These are phyloP conservation scores for Chromobotia macracanthus DNA, from an alignment of 2,797 vertebrate genomes.

Conservation along the genomic window DNA sequence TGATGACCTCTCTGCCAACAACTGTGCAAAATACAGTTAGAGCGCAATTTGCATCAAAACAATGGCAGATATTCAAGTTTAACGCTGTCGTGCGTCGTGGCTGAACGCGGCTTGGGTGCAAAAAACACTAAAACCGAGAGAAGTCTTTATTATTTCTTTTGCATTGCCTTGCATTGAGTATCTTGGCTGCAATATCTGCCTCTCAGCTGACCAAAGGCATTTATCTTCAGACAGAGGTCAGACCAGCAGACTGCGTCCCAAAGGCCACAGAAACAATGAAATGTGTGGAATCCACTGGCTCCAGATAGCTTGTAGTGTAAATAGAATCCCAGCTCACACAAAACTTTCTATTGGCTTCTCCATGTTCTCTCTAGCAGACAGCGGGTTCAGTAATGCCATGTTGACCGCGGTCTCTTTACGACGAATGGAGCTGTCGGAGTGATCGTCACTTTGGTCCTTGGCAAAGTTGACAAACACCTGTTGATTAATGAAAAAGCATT, in stretches of 20 bases:
- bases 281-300: constrained; percentile 44
- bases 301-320: constrained; percentile 37
- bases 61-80: constrained; percentile 69
- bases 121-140: constrained; percentile 69
- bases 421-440: constrained; percentile 83
- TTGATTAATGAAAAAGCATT: constrained; percentile 45
- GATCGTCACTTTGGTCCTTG: constrained; percentile 96
- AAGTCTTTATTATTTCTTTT: constrained; percentile 81
- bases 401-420: constrained; percentile 82
- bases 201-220: constrained; percentile 85
- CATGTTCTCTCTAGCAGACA: constrained; percentile 38
- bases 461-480: constrained; percentile 98
- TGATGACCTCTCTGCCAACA: constrained; percentile 15
- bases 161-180: constrained; percentile 93
- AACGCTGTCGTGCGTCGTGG: constrained; percentile 67
- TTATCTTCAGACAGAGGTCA: constrained; percentile 60
- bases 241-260: constrained; percentile 19
- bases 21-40: constrained; percentile 34
- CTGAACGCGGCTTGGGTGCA: constrained; percentile 67
- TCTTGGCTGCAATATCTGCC: constrained; percentile 77
- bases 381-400: constrained; percentile 74
- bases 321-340: constrained; percentile 77
- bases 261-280: constrained; percentile 37
- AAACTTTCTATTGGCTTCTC: constrained; percentile 84
- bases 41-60: constrained; percentile 50